Evolutionary conservation across 92 coral and sea anemone species (phyloP).

Genomic region (Umimayanthus chanpuru): DNA sequence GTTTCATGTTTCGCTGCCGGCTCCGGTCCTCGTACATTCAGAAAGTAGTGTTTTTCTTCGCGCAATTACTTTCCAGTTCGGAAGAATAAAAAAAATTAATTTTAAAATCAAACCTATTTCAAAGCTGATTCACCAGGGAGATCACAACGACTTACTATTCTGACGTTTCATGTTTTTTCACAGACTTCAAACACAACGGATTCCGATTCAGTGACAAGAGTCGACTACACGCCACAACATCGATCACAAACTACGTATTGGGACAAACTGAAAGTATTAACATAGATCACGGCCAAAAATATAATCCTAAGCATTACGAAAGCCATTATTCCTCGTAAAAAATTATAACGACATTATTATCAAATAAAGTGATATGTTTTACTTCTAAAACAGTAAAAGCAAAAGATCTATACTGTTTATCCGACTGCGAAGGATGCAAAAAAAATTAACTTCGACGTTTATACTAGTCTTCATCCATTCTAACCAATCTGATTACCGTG

Average conservation of each 20-base stretch:
- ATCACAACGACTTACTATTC: not conserved
- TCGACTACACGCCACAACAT: not conserved
- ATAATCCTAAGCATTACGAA: not conserved
- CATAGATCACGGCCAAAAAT: not conserved
- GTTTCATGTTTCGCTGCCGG: slow-evolving; percentile 24
- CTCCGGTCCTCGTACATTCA: not conserved
- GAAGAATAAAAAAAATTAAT: not conserved
- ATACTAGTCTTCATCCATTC: not conserved
- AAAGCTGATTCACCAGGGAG: slow-evolving; percentile 5
- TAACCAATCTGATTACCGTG: not conserved
- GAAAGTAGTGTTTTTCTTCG: not conserved
- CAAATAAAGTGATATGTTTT: slow-evolving; percentile 1
- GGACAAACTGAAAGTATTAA: slow-evolving; percentile 2
- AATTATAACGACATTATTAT: slow-evolving; percentile 34
- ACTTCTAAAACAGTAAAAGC: slow-evolving; percentile 33
- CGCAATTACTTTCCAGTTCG: slow-evolving; percentile 10
- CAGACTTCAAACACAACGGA: slow-evolving; percentile 41
- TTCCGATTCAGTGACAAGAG: slow-evolving; percentile 44
- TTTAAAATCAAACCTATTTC: not conserved
- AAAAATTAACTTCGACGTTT: not conserved
- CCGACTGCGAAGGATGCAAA: slow-evolving; percentile 12
- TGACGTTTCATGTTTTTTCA: slow-evolving; percentile 15
- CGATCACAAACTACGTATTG: not conserved
- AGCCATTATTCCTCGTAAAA: slow-evolving; percentile 13
- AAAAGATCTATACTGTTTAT: slow-evolving; percentile 24